phyloP scores from a whole-genome alignment of 1,140 invertebrate species.

The Acyrthosiphon pisum region DNA sequence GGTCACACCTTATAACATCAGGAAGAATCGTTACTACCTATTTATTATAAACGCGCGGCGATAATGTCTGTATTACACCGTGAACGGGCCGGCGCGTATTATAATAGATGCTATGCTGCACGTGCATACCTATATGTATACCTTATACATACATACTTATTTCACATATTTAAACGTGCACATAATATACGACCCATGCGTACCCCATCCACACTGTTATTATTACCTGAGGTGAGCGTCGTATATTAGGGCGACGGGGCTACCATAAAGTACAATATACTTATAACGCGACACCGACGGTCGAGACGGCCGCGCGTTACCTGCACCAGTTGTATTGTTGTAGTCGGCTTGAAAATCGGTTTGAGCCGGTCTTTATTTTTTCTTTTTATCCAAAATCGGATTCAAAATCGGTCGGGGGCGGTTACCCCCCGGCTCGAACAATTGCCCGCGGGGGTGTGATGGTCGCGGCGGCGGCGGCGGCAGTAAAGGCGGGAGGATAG shows the following conservation, averaged over 20 bases:
- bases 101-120: not conserved
- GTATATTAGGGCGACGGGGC: not conserved
- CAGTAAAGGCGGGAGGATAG: not conserved
- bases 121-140: not conserved
- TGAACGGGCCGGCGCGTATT: not conserved
- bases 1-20: not conserved
- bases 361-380: not conserved
- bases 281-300: not conserved
- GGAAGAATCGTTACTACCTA: not conserved
- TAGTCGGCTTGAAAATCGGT: constrained; percentile 19
- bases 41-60: not conserved
- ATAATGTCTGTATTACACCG: constrained; percentile 33
- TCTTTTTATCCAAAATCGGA: constrained; percentile 3
- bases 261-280: constrained; percentile 32
- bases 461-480: not conserved
- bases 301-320: not conserved
- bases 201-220: not conserved
- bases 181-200: not conserved
- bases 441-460: constrained; percentile 5
- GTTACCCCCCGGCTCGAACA: constrained; percentile 35
- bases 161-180: not conserved
- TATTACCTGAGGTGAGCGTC: not conserved
- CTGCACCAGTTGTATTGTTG: not conserved
- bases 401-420: constrained; percentile 9
- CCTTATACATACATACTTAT: not conserved